A percentile compares a stretch with the other conserved stretches of the same genome.
Conservation (phyloP, 2,113 vertebrate species). For the Phyllostomus discolor region DNA sequence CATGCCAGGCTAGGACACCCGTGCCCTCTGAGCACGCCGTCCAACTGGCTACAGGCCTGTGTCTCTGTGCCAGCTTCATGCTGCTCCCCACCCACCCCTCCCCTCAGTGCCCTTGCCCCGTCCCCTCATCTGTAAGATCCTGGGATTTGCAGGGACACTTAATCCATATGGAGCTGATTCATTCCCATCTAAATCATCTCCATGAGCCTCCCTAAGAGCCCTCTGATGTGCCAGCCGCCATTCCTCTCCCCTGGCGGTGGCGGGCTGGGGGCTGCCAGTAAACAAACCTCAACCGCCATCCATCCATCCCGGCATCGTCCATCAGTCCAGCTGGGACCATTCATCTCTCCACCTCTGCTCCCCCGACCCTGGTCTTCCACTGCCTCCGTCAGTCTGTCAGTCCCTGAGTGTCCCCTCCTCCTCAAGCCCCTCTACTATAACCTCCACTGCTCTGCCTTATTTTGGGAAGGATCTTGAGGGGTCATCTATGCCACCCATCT, state of each 20-base stretch:
- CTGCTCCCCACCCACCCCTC: not conserved
- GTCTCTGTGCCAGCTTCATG: not conserved
- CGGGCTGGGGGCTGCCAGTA: conserved; percentile 66
- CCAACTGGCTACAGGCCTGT: not conserved
- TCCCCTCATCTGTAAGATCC: conserved; percentile 68
- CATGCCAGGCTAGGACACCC: accelerated
- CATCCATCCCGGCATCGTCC: conserved; percentile 53
- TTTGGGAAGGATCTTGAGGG: not conserved
- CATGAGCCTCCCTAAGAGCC: conserved; percentile 69
- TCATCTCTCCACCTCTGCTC: conserved; percentile 9
- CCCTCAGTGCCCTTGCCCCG: conserved; percentile 59
- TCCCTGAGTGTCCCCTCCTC: not conserved
- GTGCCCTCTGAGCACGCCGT: not conserved
- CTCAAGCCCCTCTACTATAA: not conserved
- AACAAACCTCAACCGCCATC: conserved; percentile 62
- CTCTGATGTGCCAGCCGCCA: conserved; percentile 70
- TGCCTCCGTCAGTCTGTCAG: not conserved
- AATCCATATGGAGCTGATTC: conserved; percentile 77
- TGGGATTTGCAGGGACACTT: conserved; percentile 72
- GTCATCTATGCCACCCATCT: not conserved
- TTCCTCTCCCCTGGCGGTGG: conserved; percentile 39
- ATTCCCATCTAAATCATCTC: conserved; percentile 77
- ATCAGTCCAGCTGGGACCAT: conserved; percentile 28
- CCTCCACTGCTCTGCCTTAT: not conserved
- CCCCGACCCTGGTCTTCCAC: not conserved